Percentiles rank a stretch among this genome's conserved stretches.
These are phyloP conservation scores for Phyllotis vaccarum DNA, from an alignment of 2,797 vertebrate species.

Conservation along the genomic window DNA sequence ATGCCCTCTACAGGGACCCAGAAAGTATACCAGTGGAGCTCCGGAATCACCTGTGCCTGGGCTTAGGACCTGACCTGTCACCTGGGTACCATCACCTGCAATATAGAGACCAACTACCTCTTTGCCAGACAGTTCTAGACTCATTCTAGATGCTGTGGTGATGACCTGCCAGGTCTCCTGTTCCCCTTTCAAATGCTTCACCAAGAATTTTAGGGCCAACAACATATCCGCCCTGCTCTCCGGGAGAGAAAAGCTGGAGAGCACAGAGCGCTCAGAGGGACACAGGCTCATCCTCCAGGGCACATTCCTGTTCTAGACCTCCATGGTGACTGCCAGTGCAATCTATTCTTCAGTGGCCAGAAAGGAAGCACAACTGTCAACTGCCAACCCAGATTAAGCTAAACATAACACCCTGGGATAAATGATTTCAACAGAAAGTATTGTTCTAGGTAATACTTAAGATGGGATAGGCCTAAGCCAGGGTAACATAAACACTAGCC, in stretches of 20 bases:
- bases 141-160: rapidly evolving
- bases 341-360: background rate
- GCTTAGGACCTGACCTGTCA: background rate
- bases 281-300: background rate
- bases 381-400: rapidly evolving
- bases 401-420: background rate
- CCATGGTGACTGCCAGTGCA: too few species aligned
- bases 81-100: background rate
- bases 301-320: background rate
- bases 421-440: background rate
- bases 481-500: background rate
- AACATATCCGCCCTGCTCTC: background rate
- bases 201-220: background rate
- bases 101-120: rapidly evolving
- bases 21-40: rapidly evolving
- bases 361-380: background rate
- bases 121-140: background rate
- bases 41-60: background rate
- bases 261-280: rapidly evolving
- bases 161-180: background rate
- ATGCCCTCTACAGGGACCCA: background rate
- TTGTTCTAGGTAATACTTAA: background rate
- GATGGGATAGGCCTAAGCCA: background rate
- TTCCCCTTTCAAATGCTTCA: background rate
- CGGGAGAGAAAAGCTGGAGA: background rate